Evolutionary conservation across 2,888 invertebrate genomes (phyloP).

Genomic region (Silvanus unidentatus): DNA sequence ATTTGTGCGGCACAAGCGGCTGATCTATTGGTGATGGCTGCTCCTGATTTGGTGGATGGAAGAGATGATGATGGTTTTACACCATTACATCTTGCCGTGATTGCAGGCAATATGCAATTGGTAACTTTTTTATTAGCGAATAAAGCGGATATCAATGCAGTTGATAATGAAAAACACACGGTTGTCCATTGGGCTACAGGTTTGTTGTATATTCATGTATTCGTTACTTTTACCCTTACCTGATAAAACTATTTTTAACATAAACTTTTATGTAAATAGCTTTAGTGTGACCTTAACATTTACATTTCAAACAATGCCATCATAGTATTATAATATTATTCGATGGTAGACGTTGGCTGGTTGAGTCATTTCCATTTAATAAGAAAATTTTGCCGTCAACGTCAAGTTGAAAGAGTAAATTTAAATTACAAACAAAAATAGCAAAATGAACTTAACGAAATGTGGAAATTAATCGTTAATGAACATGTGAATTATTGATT

Average conservation of each 20-base stretch:
- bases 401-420: too few relatives aligned
- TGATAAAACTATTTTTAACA: neutral
- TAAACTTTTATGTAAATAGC: neutral
- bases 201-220: slow-evolving; percentile 46
- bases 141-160: slow-evolving; percentile 82
- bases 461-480: too few relatives aligned
- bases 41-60: slow-evolving; percentile 77
- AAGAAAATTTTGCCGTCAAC: too few relatives aligned
- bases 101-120: slow-evolving; percentile 82
- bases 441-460: too few relatives aligned
- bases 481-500: too few relatives aligned
- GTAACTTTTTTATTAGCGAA: slow-evolving; percentile 81
- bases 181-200: slow-evolving; percentile 98
- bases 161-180: slow-evolving; percentile 91
- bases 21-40: slow-evolving; percentile 69
- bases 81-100: slow-evolving; percentile 90
- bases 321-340: too few relatives aligned
- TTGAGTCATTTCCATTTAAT: too few relatives aligned
- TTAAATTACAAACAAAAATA: too few relatives aligned
- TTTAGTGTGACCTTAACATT: neutral
- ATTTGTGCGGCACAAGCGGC: slow-evolving; percentile 57
- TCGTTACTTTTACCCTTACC: neutral
- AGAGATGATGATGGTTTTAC: slow-evolving; percentile 93
- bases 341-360: too few relatives aligned
- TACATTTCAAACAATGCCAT: neutral